phyloP scores from a whole-genome alignment of 2,113 vertebrate species.

The Hippocampus zosterae region DNA sequence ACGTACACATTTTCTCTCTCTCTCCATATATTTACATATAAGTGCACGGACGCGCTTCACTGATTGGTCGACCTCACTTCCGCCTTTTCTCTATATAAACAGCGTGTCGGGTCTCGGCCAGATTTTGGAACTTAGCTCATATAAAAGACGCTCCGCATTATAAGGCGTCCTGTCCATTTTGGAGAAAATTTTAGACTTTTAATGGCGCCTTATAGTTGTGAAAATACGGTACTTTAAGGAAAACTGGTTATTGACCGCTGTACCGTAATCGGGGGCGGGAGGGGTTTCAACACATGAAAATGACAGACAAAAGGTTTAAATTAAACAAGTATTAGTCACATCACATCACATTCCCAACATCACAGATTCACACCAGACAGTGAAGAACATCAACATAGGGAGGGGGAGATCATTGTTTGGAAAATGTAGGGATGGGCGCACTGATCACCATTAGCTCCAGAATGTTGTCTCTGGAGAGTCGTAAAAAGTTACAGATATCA shows the following conservation, averaged over 20 bases:
- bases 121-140: no score
- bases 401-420: slow-evolving; percentile 32
- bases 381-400: slow-evolving; percentile 8
- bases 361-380: slow-evolving; percentile 10
- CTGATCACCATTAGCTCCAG: slow-evolving; percentile 28
- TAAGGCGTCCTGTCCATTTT: no score
- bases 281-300: background rate
- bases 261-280: background rate
- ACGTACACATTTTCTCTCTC: no score
- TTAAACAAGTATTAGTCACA: slow-evolving; percentile 5
- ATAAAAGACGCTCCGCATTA: no score
- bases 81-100: no score
- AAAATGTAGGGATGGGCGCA: slow-evolving; percentile 39
- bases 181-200: no score
- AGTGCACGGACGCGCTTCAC: no score
- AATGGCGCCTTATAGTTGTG: no score
- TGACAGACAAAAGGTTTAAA: background rate
- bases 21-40: no score
- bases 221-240: background rate
- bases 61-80: no score
- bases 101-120: no score
- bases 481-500: slow-evolving; percentile 6
- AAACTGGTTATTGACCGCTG: background rate
- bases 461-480: slow-evolving; percentile 7
- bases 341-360: slow-evolving; percentile 1